Conservation (phyloP, 1,140 invertebrate species). For the Meloidogyne hapla region DNA sequence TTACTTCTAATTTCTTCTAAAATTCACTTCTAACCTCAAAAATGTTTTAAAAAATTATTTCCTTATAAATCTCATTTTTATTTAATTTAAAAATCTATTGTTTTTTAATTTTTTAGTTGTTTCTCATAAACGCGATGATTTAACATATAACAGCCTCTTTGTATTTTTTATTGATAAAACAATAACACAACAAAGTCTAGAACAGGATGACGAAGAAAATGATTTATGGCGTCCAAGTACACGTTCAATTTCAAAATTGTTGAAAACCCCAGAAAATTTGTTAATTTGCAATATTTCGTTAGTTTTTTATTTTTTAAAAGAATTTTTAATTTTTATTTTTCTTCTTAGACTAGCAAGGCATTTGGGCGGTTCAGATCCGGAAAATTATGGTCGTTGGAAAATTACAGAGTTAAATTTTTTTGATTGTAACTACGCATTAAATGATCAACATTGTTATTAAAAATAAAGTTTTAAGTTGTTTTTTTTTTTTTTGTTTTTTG, state of each 20-base stretch:
- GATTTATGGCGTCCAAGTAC: background rate
- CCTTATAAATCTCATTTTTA: background rate
- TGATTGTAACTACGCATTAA: conserved; percentile 26
- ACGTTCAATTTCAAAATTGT: conserved; percentile 13
- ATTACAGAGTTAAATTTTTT: conserved; percentile 30
- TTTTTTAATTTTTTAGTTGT: conserved; percentile 7
- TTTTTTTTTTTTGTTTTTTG: background rate
- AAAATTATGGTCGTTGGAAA: conserved; percentile 15
- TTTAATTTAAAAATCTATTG: no score
- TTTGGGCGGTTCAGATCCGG: background rate
- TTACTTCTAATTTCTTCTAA: no score
- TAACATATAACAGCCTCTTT: conserved; percentile 1
- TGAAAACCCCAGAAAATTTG: conserved; percentile 20
- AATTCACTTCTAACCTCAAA: background rate
- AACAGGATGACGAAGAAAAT: background rate
- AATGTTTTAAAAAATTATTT: conserved; percentile 9
- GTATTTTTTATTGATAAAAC: conserved; percentile 25
- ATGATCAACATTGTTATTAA: conserved; percentile 11
- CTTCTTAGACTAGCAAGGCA: background rate
- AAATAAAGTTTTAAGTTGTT: background rate
- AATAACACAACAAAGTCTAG: background rate
- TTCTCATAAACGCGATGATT: background rate
- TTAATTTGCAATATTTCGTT: conserved; percentile 27
- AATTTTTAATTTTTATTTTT: background rate
- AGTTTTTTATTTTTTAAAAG: conserved; percentile 4